Evolutionary conservation across 2,888 invertebrate species (phyloP).

Genomic region (Drepanosiphum platanoidis): DNA sequence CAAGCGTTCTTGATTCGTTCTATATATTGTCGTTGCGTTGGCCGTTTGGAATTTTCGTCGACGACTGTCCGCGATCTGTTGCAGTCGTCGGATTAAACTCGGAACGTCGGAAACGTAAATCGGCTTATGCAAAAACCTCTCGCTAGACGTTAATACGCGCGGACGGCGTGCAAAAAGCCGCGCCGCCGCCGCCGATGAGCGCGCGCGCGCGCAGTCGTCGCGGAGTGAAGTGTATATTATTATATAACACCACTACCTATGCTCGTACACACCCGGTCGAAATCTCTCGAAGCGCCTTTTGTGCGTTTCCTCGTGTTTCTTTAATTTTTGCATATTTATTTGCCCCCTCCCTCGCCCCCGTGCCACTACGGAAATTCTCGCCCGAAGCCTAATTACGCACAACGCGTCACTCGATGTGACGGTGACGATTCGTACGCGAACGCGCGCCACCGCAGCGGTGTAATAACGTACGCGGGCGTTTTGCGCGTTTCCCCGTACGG

Average conservation of each 20-base stretch:
- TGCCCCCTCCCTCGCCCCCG: background rate
- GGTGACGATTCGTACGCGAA: background rate
- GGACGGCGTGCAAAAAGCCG: slow-evolving; percentile 34
- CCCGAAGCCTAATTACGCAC: background rate
- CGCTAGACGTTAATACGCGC: slow-evolving; percentile 28
- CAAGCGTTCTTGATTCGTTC: background rate
- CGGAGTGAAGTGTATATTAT: background rate
- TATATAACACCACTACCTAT: too few relatives aligned
- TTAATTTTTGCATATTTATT: background rate
- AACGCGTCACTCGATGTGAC: too few relatives aligned
- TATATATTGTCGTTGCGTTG: background rate
- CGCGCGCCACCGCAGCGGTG: too few relatives aligned
- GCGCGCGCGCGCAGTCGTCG: background rate
- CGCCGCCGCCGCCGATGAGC: background rate
- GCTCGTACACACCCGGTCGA: too few relatives aligned
- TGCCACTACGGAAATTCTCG: background rate
- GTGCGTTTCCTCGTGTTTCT: background rate
- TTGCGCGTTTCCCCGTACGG: background rate
- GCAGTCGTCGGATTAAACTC: slow-evolving; percentile 37
- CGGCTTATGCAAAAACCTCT: slow-evolving; percentile 45
- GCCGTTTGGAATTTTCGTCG: slow-evolving; percentile 13
- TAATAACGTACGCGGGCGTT: too few relatives aligned
- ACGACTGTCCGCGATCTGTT: slow-evolving; percentile 8
- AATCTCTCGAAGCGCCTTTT: background rate
- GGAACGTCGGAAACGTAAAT: slow-evolving; percentile 28